Evolutionary conservation across 2,113 vertebrate species (phyloP).

Genomic region (Indri indri): DNA sequence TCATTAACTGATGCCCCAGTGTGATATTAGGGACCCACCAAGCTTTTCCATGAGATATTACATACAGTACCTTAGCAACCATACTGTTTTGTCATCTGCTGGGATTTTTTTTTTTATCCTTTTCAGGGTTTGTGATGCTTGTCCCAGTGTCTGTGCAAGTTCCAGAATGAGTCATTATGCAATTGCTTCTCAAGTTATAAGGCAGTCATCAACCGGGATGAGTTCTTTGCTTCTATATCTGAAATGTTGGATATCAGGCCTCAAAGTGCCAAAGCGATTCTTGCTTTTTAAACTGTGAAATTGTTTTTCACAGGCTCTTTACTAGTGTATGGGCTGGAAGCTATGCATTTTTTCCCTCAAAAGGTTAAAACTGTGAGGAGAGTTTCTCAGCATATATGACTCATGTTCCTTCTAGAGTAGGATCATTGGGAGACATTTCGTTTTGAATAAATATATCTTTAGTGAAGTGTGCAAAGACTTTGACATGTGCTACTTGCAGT

Average conservation of each 20-base stretch:
- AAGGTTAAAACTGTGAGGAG: constrained; percentile 56
- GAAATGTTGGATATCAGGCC: constrained; percentile 20
- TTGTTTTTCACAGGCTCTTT: constrained; percentile 47
- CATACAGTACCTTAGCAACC: neutral
- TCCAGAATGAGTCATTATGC: constrained; percentile 2
- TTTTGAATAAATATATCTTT: constrained; percentile 67
- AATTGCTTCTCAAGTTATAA: neutral
- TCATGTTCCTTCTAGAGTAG: constrained; percentile 45
- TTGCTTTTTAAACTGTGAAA: constrained; percentile 63
- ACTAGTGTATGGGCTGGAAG: constrained; percentile 3
- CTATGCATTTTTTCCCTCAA: neutral
- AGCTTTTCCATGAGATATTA: neutral
- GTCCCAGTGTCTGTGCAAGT: neutral
- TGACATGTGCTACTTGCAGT: constrained; percentile 61
- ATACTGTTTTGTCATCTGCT: neutral
- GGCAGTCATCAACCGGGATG: neutral
- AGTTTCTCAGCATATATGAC: constrained; percentile 43
- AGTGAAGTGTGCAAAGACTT: constrained; percentile 57
- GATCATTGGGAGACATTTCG: constrained; percentile 52
- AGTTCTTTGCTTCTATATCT: constrained; percentile 23
- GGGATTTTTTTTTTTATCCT: neutral
- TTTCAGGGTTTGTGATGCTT: neutral
- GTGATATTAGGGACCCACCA: neutral
- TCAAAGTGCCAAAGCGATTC: constrained; percentile 4
- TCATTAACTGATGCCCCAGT: neutral